These are phyloP conservation scores for Volucella inflata DNA, from an alignment of 2,888 invertebrate species.

Conservation along the genomic window DNA sequence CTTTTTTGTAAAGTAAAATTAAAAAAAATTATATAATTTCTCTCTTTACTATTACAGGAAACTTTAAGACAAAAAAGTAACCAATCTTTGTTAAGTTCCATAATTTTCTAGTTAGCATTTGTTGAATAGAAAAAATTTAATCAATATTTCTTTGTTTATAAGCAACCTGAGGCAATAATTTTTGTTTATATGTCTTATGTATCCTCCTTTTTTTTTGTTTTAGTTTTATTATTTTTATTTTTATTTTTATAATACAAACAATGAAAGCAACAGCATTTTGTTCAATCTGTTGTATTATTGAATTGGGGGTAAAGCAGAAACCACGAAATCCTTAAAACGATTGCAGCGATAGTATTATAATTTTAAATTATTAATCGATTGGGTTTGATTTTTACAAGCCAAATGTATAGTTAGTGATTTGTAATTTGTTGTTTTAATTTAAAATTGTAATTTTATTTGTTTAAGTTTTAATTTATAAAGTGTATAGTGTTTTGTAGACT, in stretches of 20 bases:
- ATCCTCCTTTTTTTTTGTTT: background rate
- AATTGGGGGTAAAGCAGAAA: background rate
- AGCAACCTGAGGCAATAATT: conserved; percentile 69
- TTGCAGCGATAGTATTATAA: conserved; percentile 67
- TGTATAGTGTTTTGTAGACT: conserved; percentile 41
- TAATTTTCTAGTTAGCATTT: conserved; percentile 22
- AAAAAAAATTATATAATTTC: background rate
- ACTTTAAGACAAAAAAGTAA: conserved; percentile 19
- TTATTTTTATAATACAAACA: conserved; percentile 34
- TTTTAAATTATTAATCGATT: conserved; percentile 66
- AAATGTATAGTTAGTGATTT: conserved; percentile 39
- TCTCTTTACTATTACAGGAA: conserved; percentile 57
- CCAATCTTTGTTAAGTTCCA: conserved; percentile 9
- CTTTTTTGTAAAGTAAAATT: background rate
- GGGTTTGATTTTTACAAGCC: conserved; percentile 75
- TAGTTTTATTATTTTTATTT: background rate
- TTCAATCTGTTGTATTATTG: conserved; percentile 25
- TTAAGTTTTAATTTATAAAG: conserved; percentile 43
- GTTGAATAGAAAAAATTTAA: conserved; percentile 8
- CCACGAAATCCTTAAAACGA: conserved; percentile 38
- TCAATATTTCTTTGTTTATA: conserved; percentile 50
- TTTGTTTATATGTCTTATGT: conserved; percentile 37
- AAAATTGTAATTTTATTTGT: conserved; percentile 45
- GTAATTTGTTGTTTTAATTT: conserved; percentile 34
- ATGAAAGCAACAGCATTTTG: conserved; percentile 17